Evolutionary conservation across 2,888 invertebrate genomes (phyloP), one percentile per base, ranked within the genome.

Genomic region (Hydropsyche betteni): DNA sequence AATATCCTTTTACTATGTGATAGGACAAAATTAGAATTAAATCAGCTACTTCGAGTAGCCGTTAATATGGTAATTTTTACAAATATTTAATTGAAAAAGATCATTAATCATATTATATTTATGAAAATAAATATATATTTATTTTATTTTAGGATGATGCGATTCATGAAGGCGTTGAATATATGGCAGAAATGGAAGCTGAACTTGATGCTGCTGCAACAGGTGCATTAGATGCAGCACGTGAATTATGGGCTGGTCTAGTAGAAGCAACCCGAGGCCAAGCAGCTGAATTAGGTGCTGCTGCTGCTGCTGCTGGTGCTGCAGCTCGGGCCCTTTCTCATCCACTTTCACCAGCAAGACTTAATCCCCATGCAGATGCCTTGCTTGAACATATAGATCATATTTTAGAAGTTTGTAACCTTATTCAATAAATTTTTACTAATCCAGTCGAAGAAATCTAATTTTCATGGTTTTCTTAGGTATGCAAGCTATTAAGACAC

Each of bases 361-460:
- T 99, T 82, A 96, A 97, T 85, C 96, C 95, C 85, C 93, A 94
- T 85, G 94, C 96, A 82, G 95, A 96, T 87, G 93, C 94, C 86
- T 98, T 99, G 85, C 94, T 96, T 84, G 98, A 99, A 86, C 97
- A 97, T 86, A 94, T 98, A 84, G 99, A 99, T 87, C 99, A 99
- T 86, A 94, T 99, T 83, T 94, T 98, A 85, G 99, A 99, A 91
- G 98, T 97, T 81, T 82, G 83, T 44, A 38, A 12, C 24, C 81
- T 82, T 82, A 75, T 78, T 69, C 51, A 74, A 51, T 68, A 8
- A 50, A 50, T 68, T 3, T 68, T 16, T 8, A 69, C 2, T 2
- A 16, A 12, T 33, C 6, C 6, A 24, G 2, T 61, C 36, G 5
- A 24, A 14, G 24, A 58, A 33, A 16, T 55, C 34, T 12, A 72